These are phyloP conservation scores for Eutolmus rufibarbis DNA, from an alignment of 2,888 invertebrate genomes.

Conservation along the genomic window DNA sequence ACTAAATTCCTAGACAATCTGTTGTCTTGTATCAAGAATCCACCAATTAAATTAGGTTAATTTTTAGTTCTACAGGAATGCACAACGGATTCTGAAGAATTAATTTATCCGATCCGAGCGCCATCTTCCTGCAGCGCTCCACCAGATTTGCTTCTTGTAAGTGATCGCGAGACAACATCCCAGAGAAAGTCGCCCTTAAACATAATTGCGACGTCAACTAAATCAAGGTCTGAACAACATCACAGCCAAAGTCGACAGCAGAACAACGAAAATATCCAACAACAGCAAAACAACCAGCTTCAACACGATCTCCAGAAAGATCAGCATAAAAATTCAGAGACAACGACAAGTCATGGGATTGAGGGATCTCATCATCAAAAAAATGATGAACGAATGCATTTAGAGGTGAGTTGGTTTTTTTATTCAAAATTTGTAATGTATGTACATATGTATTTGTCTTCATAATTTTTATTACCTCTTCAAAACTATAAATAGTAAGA, in stretches of 20 bases:
- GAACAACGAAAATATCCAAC: conserved; percentile 38
- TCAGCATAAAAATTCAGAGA: conserved; percentile 48
- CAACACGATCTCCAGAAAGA: conserved; percentile 51
- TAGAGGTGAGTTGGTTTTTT: conserved; percentile 57
- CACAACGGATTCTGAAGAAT: conserved; percentile 75
- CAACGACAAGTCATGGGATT: conserved; percentile 44
- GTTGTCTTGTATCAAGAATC: background rate
- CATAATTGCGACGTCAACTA: conserved; percentile 56
- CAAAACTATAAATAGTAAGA: too few species aligned
- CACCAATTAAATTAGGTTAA: background rate
- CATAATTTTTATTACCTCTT: too few species aligned
- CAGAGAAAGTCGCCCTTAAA: conserved; percentile 55
- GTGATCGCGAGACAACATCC: conserved; percentile 63
- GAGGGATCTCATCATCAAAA: conserved; percentile 21
- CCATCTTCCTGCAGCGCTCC: conserved; percentile 71
- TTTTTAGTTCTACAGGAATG: conserved; percentile 69
- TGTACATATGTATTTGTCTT: background rate
- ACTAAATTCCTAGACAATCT: background rate
- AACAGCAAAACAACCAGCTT: conserved; percentile 49
- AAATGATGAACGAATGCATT: conserved; percentile 58
- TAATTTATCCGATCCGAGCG: conserved; percentile 69
- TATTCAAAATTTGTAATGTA: too few species aligned
- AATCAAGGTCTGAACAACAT: conserved; percentile 43
- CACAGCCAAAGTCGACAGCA: conserved; percentile 49
- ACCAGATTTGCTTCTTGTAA: conserved; percentile 69